phyloP scores from a whole-genome alignment of 2,797 vertebrate species.

The Chrysocyon brachyurus region DNA sequence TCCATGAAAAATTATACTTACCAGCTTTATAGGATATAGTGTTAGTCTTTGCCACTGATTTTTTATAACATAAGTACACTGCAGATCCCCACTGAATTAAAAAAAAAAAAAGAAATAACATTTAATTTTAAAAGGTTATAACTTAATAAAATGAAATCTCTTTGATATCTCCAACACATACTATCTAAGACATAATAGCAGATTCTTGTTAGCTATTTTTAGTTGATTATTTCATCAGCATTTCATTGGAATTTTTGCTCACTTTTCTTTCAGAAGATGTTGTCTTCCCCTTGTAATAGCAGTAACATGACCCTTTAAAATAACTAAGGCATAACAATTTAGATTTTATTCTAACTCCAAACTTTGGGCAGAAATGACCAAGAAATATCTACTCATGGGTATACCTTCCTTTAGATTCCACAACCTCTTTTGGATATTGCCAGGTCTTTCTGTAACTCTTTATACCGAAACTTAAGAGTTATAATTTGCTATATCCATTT shows the following conservation, averaged over 20 bases:
- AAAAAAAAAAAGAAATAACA: constrained; percentile 70
- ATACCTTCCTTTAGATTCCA: constrained; percentile 29
- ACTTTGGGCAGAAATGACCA: constrained; percentile 45
- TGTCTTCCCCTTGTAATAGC: neutral
- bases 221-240: constrained; percentile 34
- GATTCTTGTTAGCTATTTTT: constrained; percentile 59
- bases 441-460: constrained; percentile 36
- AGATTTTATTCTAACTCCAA: constrained; percentile 58
- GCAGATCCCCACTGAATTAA: constrained; percentile 96
- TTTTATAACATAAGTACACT: constrained; percentile 98
- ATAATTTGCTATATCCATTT: constrained; percentile 8
- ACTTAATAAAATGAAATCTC: constrained; percentile 43
- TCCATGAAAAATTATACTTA: constrained; percentile 83
- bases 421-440: neutral
- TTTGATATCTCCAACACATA: neutral
- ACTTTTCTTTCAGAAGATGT: constrained; percentile 59
- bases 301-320: constrained; percentile 46
- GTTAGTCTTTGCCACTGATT: constrained; percentile 98
- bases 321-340: constrained; percentile 49
- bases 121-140: constrained; percentile 34
- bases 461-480: constrained; percentile 10
- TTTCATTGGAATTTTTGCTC: constrained; percentile 19
- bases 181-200: constrained; percentile 19
- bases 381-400: neutral
- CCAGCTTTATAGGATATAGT: constrained; percentile 98